Conservation (phyloP, 1,140 invertebrate species). For the Heliconius melpomene region DNA sequence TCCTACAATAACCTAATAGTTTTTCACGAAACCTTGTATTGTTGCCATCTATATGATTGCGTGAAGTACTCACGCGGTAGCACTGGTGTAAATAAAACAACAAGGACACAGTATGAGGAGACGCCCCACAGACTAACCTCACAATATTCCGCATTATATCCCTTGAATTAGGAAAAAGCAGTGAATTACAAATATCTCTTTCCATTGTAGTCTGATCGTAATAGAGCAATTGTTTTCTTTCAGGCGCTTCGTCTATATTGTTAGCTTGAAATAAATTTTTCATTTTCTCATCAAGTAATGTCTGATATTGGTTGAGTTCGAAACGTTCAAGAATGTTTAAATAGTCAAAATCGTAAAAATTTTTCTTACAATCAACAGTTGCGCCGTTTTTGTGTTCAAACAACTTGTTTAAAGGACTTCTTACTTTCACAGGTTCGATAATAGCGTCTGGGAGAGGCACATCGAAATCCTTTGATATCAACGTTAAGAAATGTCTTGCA, state of each 20-base stretch:
- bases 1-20: conserved; percentile 64
- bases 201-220: conserved; percentile 73
- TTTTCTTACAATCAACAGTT: conserved; percentile 48
- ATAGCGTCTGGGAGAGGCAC: conserved; percentile 59
- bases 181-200: conserved; percentile 56
- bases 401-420: conserved; percentile 54
- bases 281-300: conserved; percentile 58
- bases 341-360: conserved; percentile 67
- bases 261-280: conserved; percentile 58
- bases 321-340: conserved; percentile 63
- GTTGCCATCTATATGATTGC: conserved; percentile 63
- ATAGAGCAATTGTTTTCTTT: conserved; percentile 56
- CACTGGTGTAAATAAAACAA: conserved; percentile 74
- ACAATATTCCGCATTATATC: conserved; percentile 71
- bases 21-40: conserved; percentile 70
- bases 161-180: conserved; percentile 62
- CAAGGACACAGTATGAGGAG: conserved; percentile 59
- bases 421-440: conserved; percentile 45
- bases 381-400: conserved; percentile 64
- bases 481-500: conserved; percentile 54
- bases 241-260: conserved; percentile 38
- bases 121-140: conserved; percentile 61
- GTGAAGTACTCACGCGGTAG: conserved; percentile 58
- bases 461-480: conserved; percentile 64
- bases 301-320: conserved; percentile 71